Evolutionary conservation across 2,888 invertebrate species (phyloP), one percentile per base, ranked within the genome.

Genomic region (Leptura quadrifasciata): DNA sequence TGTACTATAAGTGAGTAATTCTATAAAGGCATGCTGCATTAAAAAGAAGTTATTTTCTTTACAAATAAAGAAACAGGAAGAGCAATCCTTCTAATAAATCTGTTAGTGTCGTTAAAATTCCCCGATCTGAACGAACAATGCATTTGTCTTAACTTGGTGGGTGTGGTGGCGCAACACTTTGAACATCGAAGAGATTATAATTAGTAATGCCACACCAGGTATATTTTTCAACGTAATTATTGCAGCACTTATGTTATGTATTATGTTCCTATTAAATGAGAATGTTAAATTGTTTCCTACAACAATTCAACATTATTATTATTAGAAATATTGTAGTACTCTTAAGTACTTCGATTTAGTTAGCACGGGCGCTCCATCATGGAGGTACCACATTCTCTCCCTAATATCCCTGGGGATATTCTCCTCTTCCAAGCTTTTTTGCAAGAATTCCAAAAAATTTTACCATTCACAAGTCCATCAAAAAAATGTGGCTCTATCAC

Each of bases 131-230:
- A n/a, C 27, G n/a, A 15, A 47, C 47, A 47, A 47, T 47, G 4
- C n/a, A n/a, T n/a, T 6, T n/a, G 47, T 47, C 47, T 47, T 47
- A 47, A 47, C 4, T n/a, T 5, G n/a, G n/a, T 47, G n/a, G 47
- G 47, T 47, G 47, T 47, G 47, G 47, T 47, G n/a, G 47, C 47
- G 47, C 47, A 47, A 47, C 47, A n/a, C 47, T 47, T 47, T 47
- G 47, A 47, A 47, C 35, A 9, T 39, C 35, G 47, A 47, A 6
- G 6, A 47, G n/a, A 47, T 47, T 47, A 47, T 47, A 47, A 47
- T 47, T 47, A 47, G 47, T 47, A 47, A n/a, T 47, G n/a, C 47
- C 47, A 47, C 47, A 47, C 47, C 47, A 3, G n/a, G n/a, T 47
- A n/a, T 47, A 47, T 47, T 47, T 47, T 47, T 47, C 47, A 47